Conservation (phyloP, 1,140 invertebrate genomes). For the Dendrolimus punctatus region DNA sequence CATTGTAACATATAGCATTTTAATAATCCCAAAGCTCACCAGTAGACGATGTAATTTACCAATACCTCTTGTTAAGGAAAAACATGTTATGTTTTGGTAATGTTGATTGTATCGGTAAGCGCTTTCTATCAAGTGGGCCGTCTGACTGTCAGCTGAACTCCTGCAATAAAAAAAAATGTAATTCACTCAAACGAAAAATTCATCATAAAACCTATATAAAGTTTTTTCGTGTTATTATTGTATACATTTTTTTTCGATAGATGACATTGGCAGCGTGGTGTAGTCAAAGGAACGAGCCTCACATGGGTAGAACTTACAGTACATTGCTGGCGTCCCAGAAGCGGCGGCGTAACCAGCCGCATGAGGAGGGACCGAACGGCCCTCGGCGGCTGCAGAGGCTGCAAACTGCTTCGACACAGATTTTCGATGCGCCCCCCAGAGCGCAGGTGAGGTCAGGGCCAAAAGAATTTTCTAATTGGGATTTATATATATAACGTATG, state of each 20-base stretch:
- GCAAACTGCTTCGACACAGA: conserved; percentile 46
- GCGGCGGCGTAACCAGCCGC: conserved; percentile 18
- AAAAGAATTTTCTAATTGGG: conserved; percentile 13
- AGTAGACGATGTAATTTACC: no score
- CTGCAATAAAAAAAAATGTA: no score
- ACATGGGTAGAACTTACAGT: conserved; percentile 45
- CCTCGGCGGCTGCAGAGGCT: conserved; percentile 31
- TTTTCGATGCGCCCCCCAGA: conserved; percentile 43
- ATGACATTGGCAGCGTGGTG: conserved; percentile 52
- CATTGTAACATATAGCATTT: no score
- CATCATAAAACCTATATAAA: not conserved
- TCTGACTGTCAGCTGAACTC: no score
- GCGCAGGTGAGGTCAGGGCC: conserved; percentile 61
- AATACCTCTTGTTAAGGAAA: no score
- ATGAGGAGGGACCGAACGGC: conserved; percentile 17
- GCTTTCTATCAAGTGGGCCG: no score
- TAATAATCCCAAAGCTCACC: no score
- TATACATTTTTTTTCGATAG: conserved; percentile 19
- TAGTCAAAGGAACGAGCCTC: conserved; percentile 28
- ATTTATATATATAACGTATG: not conserved
- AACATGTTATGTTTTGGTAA: no score
- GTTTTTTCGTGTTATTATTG: conserved; percentile 1
- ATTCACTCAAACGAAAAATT: no score
- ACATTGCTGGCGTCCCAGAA: conserved; percentile 40
- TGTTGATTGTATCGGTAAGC: no score